Base-by-base conservation (phyloP, 2,888 invertebrate species). In the Abrostola triplasia region DNA sequence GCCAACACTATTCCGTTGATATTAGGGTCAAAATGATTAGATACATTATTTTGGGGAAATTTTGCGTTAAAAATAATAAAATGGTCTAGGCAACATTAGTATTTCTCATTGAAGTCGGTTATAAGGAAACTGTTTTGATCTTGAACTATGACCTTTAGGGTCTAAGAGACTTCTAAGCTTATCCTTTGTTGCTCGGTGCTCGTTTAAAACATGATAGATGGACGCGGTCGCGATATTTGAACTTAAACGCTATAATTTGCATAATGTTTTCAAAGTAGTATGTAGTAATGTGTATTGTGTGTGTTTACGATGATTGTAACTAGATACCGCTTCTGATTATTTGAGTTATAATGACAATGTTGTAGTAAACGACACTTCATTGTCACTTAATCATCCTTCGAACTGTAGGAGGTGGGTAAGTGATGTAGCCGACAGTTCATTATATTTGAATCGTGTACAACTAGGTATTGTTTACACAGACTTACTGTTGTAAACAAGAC, bases 221-320 rank as follows among this genome's bases (percentile, higher is more conserved):
- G n/a, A 13, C 11, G 36, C 48, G 38, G 52, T 40, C 11, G 35
- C 13, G 48, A 6, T 59, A 24, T 42, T 44, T 13, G 12, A 38
- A n/a, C 24, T 54, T 53, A 47, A 56, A 59, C 55, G 55, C 52
- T 53, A 62, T 50, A 63, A 73, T 74, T 73, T 76, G 62, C 68
- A 74, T 78, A 71, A 71, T 61, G 57, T 68, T 70, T 69, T 70
- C 57, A 64, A 64, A 64, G 55, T 64, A 60, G 66, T 60, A n/a
- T n/a, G n/a, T n/a, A n/a, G n/a, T n/a, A n/a, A n/a, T n/a, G n/a
- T n/a, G n/a, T n/a, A 49, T 49, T 54, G 47, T 55, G 36, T 37
- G 55, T 66, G 59, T 72, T 66, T 68, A 74, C 61, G 65, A 64
- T 67, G 56, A 57, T 62, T 40, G 40, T 11, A 40, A 40, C 40